Percentiles rank a stretch among this genome's conserved stretches.
Evolutionary conservation across 2,113 vertebrate genomes (phyloP).

Genomic region (Lipotes vexillifer): DNA sequence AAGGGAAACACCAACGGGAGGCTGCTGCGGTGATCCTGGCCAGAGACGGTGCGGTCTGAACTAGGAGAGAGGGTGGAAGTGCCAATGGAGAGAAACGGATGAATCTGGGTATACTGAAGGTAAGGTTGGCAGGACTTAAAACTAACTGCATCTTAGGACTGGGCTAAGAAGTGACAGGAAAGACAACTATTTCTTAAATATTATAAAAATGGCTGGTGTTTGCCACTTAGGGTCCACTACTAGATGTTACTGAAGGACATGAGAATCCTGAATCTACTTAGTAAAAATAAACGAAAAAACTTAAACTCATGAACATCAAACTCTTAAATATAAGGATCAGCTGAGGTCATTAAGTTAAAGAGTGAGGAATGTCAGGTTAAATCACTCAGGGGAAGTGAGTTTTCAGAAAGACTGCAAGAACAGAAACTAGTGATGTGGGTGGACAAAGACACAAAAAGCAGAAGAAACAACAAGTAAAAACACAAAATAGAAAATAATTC

Average conservation of each 20-base stretch:
- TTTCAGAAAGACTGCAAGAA: background rate
- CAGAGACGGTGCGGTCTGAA: background rate
- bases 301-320: background rate
- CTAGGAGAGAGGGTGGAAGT: background rate
- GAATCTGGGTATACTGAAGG: background rate
- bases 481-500: slow-evolving; percentile 3
- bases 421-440: background rate
- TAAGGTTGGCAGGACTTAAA: background rate
- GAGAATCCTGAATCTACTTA: background rate
- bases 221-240: background rate
- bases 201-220: background rate
- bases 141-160: background rate
- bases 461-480: slow-evolving; percentile 20
- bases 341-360: background rate
- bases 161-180: background rate
- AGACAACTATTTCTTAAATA: background rate
- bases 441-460: background rate
- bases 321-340: slow-evolving; percentile 12
- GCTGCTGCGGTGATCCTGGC: background rate
- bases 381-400: background rate
- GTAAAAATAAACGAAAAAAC: background rate
- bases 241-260: background rate
- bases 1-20: background rate
- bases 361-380: background rate
- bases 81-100: background rate